Evolutionary conservation across 2,797 vertebrate genomes (phyloP), one percentile per base, ranked within the genome.

Genomic region (Echeneis naucrates): DNA sequence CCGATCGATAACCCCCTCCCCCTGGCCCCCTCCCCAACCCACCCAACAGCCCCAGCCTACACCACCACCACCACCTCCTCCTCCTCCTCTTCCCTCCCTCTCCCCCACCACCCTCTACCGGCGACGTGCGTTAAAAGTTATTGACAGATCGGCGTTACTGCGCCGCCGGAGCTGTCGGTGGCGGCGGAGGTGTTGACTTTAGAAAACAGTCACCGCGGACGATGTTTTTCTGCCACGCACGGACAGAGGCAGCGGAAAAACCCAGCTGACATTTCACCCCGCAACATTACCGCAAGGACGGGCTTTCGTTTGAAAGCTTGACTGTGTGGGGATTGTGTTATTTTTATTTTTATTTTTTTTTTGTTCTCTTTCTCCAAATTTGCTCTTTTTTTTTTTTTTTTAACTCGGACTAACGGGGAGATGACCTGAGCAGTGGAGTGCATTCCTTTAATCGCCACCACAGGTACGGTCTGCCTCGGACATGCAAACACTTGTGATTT

Each of bases 71-170:
- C n/a, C n/a, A n/a, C n/a, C n/a, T n/a, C n/a, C n/a, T n/a, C n/a
- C n/a, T n/a, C n/a, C 16, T 33, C 13, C 8, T 14, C 17, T n/a
- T 23, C n/a, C 42, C 56, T 12, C 6, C 50, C 23, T 66, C n/a
- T n/a, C n/a, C n/a, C n/a, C n/a, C n/a, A n/a, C n/a, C 45, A 24
- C 53, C 55, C 47, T 17, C 63, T 17, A 6, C 80, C 26, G 70
- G 65, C 54, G 77, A 81, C 68, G 66, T 58, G 81, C 74, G 77
- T 77, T 64, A 82, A 92, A 92, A 92, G 88, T 92, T 92, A 68
- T 68, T 75, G 84, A 86, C 75, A 57, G 81, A 82, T 79, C 82
- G 50, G 42, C 44, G 79, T 50, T 54, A 40, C 42, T 54, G 72
- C 73, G 80, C 85, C 73, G 80, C 60, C 74, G 47, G 64, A 35